Conservation (phyloP, 2,888 invertebrate genomes). For the Pyrgus malvae region DNA sequence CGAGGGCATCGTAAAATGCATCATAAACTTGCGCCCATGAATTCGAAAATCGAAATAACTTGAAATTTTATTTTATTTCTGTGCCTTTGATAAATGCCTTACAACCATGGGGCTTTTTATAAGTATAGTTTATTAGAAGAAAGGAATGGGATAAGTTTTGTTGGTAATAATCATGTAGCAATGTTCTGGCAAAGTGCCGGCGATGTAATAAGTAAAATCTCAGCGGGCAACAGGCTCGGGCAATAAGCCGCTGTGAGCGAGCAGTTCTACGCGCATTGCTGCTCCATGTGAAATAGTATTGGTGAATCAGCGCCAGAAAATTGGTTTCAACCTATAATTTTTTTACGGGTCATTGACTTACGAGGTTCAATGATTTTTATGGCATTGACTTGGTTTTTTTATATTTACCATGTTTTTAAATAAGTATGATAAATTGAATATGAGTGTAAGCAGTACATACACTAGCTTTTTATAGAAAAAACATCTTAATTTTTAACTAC, state of each 20-base stretch:
- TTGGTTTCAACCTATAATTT: background rate
- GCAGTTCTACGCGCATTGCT: conserved; percentile 28
- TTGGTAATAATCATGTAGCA: conserved; percentile 55
- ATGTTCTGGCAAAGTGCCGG: conserved; percentile 62
- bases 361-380: no score
- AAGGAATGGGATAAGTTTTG: conserved; percentile 36
- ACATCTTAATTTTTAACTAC: no score
- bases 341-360: no score
- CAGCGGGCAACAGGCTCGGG: conserved; percentile 54
- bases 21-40: conserved; percentile 69
- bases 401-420: no score
- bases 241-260: conserved; percentile 40
- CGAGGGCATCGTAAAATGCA: conserved; percentile 72
- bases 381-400: no score
- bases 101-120: conserved; percentile 23
- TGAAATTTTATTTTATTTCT: conserved; percentile 51
- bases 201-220: conserved; percentile 62
- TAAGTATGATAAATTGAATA: no score
- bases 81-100: conserved; percentile 37
- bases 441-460: no score
- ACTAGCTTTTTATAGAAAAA: no score
- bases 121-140: conserved; percentile 23
- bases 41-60: conserved; percentile 65
- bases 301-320: conserved; percentile 15
- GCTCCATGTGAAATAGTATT: conserved; percentile 12